Percentiles rank a stretch among this genome's conserved stretches.
phyloP scores from a whole-genome alignment of 2,113 vertebrate species.

The Atractosteus spatula region DNA sequence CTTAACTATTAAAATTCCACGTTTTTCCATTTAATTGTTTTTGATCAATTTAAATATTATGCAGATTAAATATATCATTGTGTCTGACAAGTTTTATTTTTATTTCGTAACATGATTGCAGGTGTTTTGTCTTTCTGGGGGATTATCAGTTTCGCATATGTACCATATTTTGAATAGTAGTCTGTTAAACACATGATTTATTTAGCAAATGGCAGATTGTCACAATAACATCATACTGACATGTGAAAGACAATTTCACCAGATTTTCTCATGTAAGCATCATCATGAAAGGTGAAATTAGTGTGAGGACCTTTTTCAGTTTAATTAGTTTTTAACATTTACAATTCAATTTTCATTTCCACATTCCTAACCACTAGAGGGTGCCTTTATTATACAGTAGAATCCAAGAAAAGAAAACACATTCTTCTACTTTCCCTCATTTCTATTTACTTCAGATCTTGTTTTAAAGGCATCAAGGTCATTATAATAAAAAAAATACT shows the following conservation, averaged over 20 bases:
- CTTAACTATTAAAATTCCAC: conserved; percentile 29
- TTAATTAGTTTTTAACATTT: not conserved
- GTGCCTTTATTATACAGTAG: conserved; percentile 55
- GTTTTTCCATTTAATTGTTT: conserved; percentile 40
- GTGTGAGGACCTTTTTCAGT: not conserved
- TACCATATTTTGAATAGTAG: not conserved
- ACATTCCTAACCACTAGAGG: conserved; percentile 63
- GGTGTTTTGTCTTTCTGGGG: conserved; percentile 14
- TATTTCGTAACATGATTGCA: conserved; percentile 1
- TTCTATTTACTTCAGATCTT: not conserved
- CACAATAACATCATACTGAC: not conserved
- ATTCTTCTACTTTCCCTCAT: not conserved
- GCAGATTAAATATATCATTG: not conserved
- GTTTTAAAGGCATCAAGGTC: too few species aligned
- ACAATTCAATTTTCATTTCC: not conserved
- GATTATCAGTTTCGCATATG: not conserved
- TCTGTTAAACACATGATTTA: not conserved
- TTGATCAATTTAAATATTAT: conserved; percentile 18
- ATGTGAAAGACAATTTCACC: not conserved
- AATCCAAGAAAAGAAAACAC: not conserved
- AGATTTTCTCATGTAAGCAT: not conserved
- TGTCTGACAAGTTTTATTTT: not conserved
- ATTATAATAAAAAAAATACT: too few species aligned
- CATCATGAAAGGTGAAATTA: not conserved
- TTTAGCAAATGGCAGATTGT: conserved; percentile 6